Percentiles rank a stretch among this genome's conserved stretches.
phyloP scores from a whole-genome alignment of 2,888 invertebrate genomes.

The Volucella inflata region DNA sequence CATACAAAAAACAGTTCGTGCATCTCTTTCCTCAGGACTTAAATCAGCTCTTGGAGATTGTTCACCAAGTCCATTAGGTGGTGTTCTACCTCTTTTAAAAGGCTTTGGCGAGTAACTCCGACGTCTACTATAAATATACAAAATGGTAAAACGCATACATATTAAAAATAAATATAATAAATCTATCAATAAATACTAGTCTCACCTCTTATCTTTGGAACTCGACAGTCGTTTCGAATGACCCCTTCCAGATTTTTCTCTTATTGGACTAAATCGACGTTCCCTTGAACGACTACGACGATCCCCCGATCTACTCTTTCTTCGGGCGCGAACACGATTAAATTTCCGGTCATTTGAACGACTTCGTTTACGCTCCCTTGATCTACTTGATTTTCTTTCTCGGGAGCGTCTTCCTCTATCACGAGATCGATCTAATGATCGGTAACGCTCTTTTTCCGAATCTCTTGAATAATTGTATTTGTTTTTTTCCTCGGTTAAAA shows the following conservation, averaged over 20 bases:
- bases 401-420: constrained; percentile 80
- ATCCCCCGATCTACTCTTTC: constrained; percentile 76
- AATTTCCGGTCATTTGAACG: constrained; percentile 77
- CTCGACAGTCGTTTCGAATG: constrained; percentile 77
- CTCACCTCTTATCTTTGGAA: constrained; percentile 81
- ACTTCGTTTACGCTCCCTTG: constrained; percentile 77
- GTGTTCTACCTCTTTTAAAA: constrained; percentile 83
- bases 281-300: constrained; percentile 77
- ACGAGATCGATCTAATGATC: constrained; percentile 75
- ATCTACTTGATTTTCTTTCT: constrained; percentile 76
- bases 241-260: constrained; percentile 79
- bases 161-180: background rate
- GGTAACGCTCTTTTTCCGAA: constrained; percentile 80
- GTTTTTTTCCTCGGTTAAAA: constrained; percentile 80
- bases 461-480: constrained; percentile 81
- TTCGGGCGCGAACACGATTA: constrained; percentile 80
- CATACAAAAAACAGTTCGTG: constrained; percentile 99
- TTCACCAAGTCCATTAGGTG: constrained; percentile 85
- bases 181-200: background rate
- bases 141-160: background rate
- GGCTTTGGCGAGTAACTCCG: constrained; percentile 83
- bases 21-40: constrained; percentile 98
- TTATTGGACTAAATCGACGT: constrained; percentile 79
- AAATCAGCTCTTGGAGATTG: constrained; percentile 89
- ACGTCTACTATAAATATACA: constrained; percentile 76